Percentiles rank a stretch among this genome's conserved stretches.
These are phyloP conservation scores for Lycorma delicatula DNA, from an alignment of 1,140 invertebrate species.

Conservation along the genomic window DNA sequence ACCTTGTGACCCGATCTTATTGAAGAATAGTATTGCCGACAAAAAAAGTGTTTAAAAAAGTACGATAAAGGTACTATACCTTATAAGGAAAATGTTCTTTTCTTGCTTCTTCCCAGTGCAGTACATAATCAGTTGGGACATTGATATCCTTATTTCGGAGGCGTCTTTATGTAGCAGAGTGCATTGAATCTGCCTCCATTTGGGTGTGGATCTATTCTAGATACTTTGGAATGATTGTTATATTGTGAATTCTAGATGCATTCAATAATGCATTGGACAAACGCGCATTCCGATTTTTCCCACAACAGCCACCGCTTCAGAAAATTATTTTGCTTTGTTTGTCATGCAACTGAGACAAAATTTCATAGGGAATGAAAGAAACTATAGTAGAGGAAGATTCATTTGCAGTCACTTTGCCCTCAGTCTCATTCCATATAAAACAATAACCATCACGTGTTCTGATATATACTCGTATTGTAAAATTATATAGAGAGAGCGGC, in stretches of 20 bases:
- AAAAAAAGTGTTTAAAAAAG: too few relatives aligned
- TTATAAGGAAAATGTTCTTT: constrained; percentile 12
- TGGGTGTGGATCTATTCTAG: constrained; percentile 37
- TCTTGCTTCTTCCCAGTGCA: constrained; percentile 14
- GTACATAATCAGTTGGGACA: constrained; percentile 21
- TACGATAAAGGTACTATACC: constrained; percentile 17
- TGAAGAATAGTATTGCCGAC: too few relatives aligned
- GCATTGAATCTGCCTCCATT: constrained; percentile 38
- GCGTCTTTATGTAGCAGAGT: constrained; percentile 26
- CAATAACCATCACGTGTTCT: constrained; percentile 17
- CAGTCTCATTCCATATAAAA: constrained; percentile 29
- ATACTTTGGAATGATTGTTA: constrained; percentile 37
- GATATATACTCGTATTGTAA: constrained; percentile 10
- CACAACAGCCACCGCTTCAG: constrained; percentile 32
- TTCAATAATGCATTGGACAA: constrained; percentile 33
- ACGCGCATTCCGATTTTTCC: constrained; percentile 34
- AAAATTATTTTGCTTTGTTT: constrained; percentile 24
- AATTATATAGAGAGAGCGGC: too few relatives aligned
- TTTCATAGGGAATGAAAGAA: constrained; percentile 13
- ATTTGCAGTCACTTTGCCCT: constrained; percentile 22
- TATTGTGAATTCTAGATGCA: constrained; percentile 24
- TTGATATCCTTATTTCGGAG: constrained; percentile 17
- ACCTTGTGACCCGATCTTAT: too few relatives aligned
- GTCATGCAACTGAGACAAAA: background rate
- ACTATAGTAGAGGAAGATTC: constrained; percentile 23